Percentiles rank a stretch among this genome's conserved stretches.
phyloP scores from a whole-genome alignment of 1,140 invertebrate genomes.

The Bombus sylvicola region DNA sequence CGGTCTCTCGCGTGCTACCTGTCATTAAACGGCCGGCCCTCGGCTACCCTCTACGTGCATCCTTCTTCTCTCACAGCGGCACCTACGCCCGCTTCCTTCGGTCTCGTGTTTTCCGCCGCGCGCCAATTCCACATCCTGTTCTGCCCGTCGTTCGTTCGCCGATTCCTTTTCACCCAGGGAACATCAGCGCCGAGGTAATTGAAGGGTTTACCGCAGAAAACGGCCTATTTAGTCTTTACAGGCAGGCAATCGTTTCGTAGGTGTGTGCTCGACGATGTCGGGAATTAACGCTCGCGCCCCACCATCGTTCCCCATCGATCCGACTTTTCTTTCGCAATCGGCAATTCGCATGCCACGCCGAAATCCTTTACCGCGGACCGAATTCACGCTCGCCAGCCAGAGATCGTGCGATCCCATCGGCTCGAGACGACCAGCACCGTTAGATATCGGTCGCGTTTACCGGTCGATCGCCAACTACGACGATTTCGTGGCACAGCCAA shows the following conservation, averaged over 20 bases:
- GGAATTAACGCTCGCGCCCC: too few relatives aligned
- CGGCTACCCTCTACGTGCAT: slow-evolving; percentile 32
- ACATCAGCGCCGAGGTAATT: slow-evolving; percentile 17
- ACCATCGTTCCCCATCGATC: too few relatives aligned
- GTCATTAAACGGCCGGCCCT: slow-evolving; percentile 55
- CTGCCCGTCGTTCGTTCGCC: slow-evolving; percentile 19
- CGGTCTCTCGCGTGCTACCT: slow-evolving; percentile 63
- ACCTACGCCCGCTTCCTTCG: slow-evolving; percentile 44
- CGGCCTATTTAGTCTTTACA: slow-evolving; percentile 6
- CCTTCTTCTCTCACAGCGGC: slow-evolving; percentile 30
- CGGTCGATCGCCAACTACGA: background rate
- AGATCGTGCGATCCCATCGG: too few relatives aligned
- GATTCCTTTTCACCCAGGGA: background rate
- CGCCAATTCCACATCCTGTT: slow-evolving; percentile 39
- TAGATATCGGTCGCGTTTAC: too few relatives aligned
- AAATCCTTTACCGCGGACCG: too few relatives aligned
- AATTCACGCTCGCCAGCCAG: too few relatives aligned
- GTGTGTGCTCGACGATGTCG: background rate
- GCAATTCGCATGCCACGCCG: too few relatives aligned
- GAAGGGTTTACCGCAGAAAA: slow-evolving; percentile 25
- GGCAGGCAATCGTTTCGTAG: background rate
- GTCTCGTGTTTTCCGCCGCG: slow-evolving; percentile 40
- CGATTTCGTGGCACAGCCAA: slow-evolving; percentile 33
- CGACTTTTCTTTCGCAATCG: too few relatives aligned
- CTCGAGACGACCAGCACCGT: too few relatives aligned